Evolutionary conservation across 2,113 vertebrate genomes (phyloP).

Genomic region (Nibea albiflora): DNA sequence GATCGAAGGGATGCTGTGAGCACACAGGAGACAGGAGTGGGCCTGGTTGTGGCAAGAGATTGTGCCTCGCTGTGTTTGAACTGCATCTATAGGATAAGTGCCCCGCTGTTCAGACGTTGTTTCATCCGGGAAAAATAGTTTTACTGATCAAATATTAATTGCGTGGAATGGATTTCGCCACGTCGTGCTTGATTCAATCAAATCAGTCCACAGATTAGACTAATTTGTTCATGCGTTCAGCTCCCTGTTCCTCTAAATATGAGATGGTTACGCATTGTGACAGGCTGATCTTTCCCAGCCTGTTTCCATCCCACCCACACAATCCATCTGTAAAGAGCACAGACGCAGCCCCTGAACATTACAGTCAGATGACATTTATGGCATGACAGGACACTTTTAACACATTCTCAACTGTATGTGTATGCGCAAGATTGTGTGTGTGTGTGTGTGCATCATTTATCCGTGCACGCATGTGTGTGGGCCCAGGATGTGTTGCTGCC

Average conservation of each 20-base stretch:
- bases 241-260: conserved; percentile 33
- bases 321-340: conserved; percentile 62
- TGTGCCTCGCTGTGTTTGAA: conserved; percentile 8
- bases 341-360: conserved; percentile 51
- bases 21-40: conserved; percentile 30
- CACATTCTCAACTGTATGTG: conserved; percentile 44
- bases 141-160: conserved; percentile 14
- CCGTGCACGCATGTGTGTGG: conserved; percentile 16
- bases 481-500: conserved; percentile 57
- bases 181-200: conserved; percentile 21
- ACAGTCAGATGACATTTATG: conserved; percentile 80
- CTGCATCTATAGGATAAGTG: neutral
- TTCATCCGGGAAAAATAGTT: neutral
- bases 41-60: conserved; percentile 28
- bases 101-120: neutral
- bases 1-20: conserved; percentile 10
- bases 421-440: conserved; percentile 20
- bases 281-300: conserved; percentile 73
- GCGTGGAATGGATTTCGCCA: neutral
- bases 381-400: conserved; percentile 66
- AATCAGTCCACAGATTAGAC: conserved; percentile 19
- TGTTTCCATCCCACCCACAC: conserved; percentile 60
- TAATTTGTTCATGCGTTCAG: conserved; percentile 36
- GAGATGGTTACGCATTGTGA: conserved; percentile 60
- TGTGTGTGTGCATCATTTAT: conserved; percentile 7